Conservation (phyloP, 1,140 invertebrate genomes). For the Luehdorfia chinensis region DNA sequence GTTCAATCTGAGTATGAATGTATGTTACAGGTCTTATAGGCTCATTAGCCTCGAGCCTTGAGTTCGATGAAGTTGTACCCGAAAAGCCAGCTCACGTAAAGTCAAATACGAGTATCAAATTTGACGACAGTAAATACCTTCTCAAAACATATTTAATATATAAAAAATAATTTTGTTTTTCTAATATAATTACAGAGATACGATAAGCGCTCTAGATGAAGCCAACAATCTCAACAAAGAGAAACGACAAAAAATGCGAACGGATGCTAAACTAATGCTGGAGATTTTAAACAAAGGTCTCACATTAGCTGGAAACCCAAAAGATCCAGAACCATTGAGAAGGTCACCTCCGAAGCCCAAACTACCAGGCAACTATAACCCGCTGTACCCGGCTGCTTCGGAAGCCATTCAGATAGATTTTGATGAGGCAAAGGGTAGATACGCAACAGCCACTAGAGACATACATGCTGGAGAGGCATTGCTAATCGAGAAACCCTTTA, state of each 20-base stretch:
- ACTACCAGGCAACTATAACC: constrained; percentile 68
- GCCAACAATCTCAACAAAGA: constrained; percentile 81
- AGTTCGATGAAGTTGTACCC: too few relatives aligned
- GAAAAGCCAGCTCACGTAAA: too few relatives aligned
- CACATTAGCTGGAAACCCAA: constrained; percentile 59
- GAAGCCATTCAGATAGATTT: constrained; percentile 77
- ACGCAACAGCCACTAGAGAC: constrained; percentile 80
- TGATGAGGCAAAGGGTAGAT: constrained; percentile 69
- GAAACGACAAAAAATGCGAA: constrained; percentile 80
- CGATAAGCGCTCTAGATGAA: constrained; percentile 81
- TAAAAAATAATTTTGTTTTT: constrained; percentile 9
- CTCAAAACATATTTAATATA: too few relatives aligned
- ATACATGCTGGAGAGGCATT: constrained; percentile 83
- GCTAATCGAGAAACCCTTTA: constrained; percentile 85
- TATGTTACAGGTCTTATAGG: too few relatives aligned
- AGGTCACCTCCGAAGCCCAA: constrained; percentile 56
- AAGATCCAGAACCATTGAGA: constrained; percentile 53
- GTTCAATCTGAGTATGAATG: too few relatives aligned
- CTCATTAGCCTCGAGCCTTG: too few relatives aligned
- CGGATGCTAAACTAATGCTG: constrained; percentile 85
- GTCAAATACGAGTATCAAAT: too few relatives aligned
- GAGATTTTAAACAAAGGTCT: constrained; percentile 81
- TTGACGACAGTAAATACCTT: too few relatives aligned
- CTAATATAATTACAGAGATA: constrained; percentile 70
- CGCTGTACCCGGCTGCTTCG: constrained; percentile 77